These are phyloP conservation scores for Escarpia spicata DNA, from an alignment of 2,888 invertebrate species.

Conservation along the genomic window DNA sequence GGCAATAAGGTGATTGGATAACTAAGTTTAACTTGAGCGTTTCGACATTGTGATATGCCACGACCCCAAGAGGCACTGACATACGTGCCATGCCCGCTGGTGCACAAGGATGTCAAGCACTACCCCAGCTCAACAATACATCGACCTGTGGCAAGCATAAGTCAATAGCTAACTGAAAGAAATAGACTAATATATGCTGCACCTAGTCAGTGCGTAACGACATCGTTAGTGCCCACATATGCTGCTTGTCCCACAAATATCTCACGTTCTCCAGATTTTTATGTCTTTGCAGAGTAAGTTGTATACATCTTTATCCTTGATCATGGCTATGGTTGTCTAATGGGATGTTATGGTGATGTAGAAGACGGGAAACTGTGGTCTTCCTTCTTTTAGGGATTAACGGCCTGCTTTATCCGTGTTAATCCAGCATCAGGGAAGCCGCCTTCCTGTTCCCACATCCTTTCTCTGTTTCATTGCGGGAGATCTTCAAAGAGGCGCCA, in stretches of 20 bases:
- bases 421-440: neutral
- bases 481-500: neutral
- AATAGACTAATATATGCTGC: neutral
- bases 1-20: no score
- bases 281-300: neutral
- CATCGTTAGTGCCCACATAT: neutral
- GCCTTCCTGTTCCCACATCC: neutral
- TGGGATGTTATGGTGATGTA: neutral
- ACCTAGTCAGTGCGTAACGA: neutral
- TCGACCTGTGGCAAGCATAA: no score
- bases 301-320: slow-evolving; percentile 4
- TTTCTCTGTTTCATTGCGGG: neutral
- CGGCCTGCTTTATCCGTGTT: neutral
- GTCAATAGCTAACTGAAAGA: no score
- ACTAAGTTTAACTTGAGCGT: no score
- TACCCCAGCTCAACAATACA: no score
- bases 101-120: no score
- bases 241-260: neutral
- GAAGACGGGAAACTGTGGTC: neutral
- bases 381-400: neutral
- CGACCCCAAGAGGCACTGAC: no score
- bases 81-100: no score
- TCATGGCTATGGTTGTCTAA: neutral
- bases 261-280: neutral
- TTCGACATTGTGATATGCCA: no score